Percentiles rank a stretch among this genome's conserved stretches.
Evolutionary conservation across 2,888 invertebrate genomes (phyloP).

Genomic region (Lacanobia oleracea): DNA sequence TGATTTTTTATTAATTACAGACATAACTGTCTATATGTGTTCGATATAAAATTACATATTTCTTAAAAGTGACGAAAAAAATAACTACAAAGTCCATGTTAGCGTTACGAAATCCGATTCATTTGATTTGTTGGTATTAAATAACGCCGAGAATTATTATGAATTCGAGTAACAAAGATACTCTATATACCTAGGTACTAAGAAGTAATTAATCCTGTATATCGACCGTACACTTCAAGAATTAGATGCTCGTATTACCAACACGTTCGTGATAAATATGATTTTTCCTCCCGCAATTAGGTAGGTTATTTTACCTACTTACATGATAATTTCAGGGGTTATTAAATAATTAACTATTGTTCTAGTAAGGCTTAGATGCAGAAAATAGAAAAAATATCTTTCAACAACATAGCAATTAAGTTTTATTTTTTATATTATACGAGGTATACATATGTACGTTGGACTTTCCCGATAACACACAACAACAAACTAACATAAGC

Average conservation of each 20-base stretch:
- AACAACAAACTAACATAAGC: too few relatives aligned
- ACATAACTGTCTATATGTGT: constrained; percentile 14
- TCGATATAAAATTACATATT: constrained; percentile 29
- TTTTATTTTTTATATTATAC: not conserved
- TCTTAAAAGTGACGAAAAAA: constrained; percentile 17
- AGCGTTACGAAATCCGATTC: constrained; percentile 22
- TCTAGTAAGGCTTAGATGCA: constrained; percentile 7
- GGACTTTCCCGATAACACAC: not conserved
- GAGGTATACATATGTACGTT: not conserved
- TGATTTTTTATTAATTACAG: constrained; percentile 30
- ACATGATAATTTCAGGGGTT: constrained; percentile 37
- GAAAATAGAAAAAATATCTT: constrained; percentile 18
- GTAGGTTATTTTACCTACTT: constrained; percentile 22
- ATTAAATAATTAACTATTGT: constrained; percentile 23
- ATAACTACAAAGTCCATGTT: constrained; percentile 11
- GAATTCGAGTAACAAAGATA: constrained; percentile 41
- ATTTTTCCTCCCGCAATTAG: constrained; percentile 47
- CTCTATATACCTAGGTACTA: constrained; percentile 17
- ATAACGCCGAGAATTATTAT: constrained; percentile 34
- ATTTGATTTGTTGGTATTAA: constrained; percentile 43
- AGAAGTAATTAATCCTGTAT: constrained; percentile 55
- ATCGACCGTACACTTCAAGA: constrained; percentile 51
- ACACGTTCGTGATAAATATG: constrained; percentile 43
- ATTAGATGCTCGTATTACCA: constrained; percentile 46
- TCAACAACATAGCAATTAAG: not conserved